Base-by-base conservation (phyloP, 2,888 invertebrate species). In the Camptogramma bilineatum region DNA sequence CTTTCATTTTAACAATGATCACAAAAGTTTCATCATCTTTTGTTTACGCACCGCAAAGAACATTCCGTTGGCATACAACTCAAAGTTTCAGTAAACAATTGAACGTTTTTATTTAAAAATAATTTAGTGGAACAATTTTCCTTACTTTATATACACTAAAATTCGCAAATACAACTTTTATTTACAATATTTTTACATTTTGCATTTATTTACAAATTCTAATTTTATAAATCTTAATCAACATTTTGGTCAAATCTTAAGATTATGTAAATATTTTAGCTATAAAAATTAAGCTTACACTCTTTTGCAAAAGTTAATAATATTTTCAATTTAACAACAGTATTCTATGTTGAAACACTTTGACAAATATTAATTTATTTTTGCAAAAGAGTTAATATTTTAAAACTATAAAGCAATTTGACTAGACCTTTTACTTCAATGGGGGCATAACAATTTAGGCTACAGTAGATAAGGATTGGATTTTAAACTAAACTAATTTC, bases 1-100 rank as follows among this genome's bases (percentile, higher is more conserved):
- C 91, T 90, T 92, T 89, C 90, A 85, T 90, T 83, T 90, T 86
- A 92, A 93, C 91, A 93, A 90, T 88, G 88, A 93, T 93, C 93
- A 93, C 93, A 91, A 88, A 88, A 83, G 85, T 88, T 89, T 85
- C 83, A 78, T 82, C 50, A 64, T 74, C 84, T 81, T 86, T 81
- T 85, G 80, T 88, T 86, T 86, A 83, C 88, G 90, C 92, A 92
- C 91, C 91, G 86, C 90, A 86, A 86, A 87, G 85, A 88, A 88
- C 86, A 85, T 82, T 84, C 83, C 83, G 81, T 88, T 87, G 84
- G 86, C 87, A 90, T 87, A 84, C 81, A 89, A 89, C 80, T 79
- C 74, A 87, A 87, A 81, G 77, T 72, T 79, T 80, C 72, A 83
- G 79, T 76, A 81, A 74, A 86, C 80, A 85, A 81, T 83, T 81